Evolutionary conservation across 1,140 invertebrate species (phyloP), one percentile per base, ranked within the genome.

Genomic region (Eubasilissa regina): DNA sequence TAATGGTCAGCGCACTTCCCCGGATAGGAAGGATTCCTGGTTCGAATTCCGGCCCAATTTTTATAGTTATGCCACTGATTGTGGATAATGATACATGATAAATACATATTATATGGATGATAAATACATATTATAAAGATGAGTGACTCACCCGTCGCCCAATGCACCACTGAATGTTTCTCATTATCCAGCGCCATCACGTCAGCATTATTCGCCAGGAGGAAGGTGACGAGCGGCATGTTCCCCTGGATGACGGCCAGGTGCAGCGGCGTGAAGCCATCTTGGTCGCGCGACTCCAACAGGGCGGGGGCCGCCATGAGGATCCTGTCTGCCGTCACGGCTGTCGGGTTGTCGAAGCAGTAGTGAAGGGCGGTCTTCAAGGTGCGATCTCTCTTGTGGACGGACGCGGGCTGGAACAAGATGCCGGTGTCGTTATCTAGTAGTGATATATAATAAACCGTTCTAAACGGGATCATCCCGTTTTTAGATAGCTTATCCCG

Each of bases 101-200:
- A n/a, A n/a, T n/a, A n/a, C n/a, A n/a, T n/a, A n/a, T n/a, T n/a
- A n/a, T n/a, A n/a, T n/a, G n/a, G n/a, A n/a, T n/a, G n/a, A n/a
- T n/a, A n/a, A n/a, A n/a, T n/a, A n/a, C n/a, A n/a, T n/a, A n/a
- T n/a, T n/a, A n/a, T n/a, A n/a, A n/a, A n/a, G n/a, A n/a, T 13
- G 11, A 51, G 10, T 48, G 53, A 81, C 86, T 91, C 87, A 97
- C 97, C 97, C 82, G 97, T 97, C 4, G 98, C 98, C 98, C 98
- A 99, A 87, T 99, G 98, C 13, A 98, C 93, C n/a, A 96, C 94
- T 1, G 97, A 97, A 86, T 99, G 98, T 68, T 95, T 93, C 86
- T 99, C 98, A 85, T 96, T 93, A 87, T 99, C 98, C 72, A 95
- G 90, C 47, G 94, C 93, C 86, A 96, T 95, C 56, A 99, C 93